Evolutionary conservation across 1,140 invertebrate genomes (phyloP), one percentile per base, ranked within the genome.

Genomic region (Eriocheir sinensis): DNA sequence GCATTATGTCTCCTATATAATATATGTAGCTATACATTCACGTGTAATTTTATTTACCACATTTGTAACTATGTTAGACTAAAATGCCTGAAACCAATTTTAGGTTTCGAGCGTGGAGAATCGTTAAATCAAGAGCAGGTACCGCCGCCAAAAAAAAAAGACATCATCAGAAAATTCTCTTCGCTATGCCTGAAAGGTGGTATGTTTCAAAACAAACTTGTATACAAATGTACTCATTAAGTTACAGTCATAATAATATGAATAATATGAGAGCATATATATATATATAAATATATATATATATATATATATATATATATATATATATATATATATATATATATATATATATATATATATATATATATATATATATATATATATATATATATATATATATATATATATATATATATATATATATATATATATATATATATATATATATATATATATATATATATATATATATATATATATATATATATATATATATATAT

Each of bases 361-460:
- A 88, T 40, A 88, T 40, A 88, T 40, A 88, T 40, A 88, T 40
- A 88, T 40, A 88, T 40, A 88, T 40, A 88, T 40, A 88, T 40
- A 88, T 40, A 88, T 40, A 88, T 40, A 88, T 40, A 88, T 40
- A 88, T 40, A 88, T 40, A 88, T 40, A 88, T 40, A 88, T 40
- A 88, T 40, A 88, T 40, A 88, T 40, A 88, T 40, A 88, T 40
- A 40, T 40, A 88, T 40, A 88, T 40, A 36, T 40, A 88, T 40
- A 88, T 40, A 88, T 40, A 88, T 40, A 88, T 40, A 89, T 40
- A 89, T 40, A 89, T 40, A 89, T 40, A 89, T 40, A 89, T 40
- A 89, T 40, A 89, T 89, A 89, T 89, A 89, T 89, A 89, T 89
- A 89, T 89, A 89, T 44, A 89, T 89, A 89, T 89, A 89, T 44